phyloP scores from a whole-genome alignment of 2,113 vertebrate species.

The Chlorodrepanis virens region DNA sequence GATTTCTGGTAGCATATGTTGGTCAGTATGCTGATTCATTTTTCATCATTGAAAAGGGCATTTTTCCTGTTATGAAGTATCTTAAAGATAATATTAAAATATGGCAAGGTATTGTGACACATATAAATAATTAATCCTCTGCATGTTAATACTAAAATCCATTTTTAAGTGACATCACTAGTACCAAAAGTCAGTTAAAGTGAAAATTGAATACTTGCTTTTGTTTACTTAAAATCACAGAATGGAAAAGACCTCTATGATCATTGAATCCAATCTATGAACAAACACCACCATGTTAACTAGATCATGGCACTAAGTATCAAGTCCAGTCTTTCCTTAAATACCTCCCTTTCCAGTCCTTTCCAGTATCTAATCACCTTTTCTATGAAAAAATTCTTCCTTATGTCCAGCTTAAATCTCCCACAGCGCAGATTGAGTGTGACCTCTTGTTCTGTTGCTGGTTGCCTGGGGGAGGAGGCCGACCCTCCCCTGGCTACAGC shows the following conservation, averaged over 20 bases:
- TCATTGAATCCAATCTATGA: not conserved
- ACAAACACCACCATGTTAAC: not conserved
- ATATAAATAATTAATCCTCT: not conserved
- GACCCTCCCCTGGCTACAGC: not conserved
- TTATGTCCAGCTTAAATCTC: not conserved
- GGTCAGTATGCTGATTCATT: not conserved
- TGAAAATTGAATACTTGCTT: not conserved
- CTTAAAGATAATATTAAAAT: not conserved
- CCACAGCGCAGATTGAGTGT: rapidly evolving
- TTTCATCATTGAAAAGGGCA: not conserved
- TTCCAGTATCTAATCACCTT: not conserved
- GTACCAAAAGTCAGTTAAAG: not conserved
- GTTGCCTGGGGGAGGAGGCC: not conserved
- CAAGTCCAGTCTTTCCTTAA: not conserved
- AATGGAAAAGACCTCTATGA: not conserved
- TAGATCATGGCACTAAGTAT: not conserved
- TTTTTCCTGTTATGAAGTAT: not conserved
- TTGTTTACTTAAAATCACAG: conserved; percentile 21
- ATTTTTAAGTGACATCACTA: not conserved
- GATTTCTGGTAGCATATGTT: not conserved
- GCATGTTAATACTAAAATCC: conserved; percentile 24
- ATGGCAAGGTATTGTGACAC: not conserved
- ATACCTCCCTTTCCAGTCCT: not conserved
- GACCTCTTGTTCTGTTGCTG: not conserved
- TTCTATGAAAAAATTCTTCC: not conserved